These are phyloP conservation scores for Thamnophis elegans DNA, from an alignment of 2,797 vertebrate species.

Conservation along the genomic window DNA sequence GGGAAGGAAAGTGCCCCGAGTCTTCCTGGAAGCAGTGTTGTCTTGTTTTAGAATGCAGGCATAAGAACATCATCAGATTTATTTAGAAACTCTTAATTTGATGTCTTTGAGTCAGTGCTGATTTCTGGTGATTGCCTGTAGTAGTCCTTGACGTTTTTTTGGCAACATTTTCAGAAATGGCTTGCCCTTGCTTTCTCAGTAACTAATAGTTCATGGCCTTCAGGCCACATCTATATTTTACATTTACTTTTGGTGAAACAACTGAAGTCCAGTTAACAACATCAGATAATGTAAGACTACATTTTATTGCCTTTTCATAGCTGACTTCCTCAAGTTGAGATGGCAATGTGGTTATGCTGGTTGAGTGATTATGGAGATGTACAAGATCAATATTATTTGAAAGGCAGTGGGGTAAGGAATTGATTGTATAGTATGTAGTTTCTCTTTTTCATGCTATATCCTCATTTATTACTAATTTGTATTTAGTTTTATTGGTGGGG, in stretches of 20 bases:
- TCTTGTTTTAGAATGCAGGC: constrained; percentile 25
- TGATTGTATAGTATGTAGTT: neutral
- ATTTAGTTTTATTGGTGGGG: neutral
- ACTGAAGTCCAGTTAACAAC: neutral
- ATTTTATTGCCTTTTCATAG: neutral
- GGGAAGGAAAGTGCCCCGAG: neutral
- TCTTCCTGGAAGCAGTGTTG: neutral
- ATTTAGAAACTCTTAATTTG: constrained; percentile 7
- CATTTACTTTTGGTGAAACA: constrained; percentile 10
- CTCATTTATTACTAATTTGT: neutral
- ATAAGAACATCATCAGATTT: neutral
- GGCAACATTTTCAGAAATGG: neutral
- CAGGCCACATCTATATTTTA: neutral
- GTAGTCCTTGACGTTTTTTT: neutral
- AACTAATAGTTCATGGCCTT: neutral
- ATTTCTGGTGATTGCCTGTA: neutral
- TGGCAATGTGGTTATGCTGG: neutral
- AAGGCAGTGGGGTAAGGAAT: neutral
- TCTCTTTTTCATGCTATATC: neutral
- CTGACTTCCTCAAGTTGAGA: neutral
- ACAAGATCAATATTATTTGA: neutral
- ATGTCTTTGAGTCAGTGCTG: neutral
- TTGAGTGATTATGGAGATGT: neutral
- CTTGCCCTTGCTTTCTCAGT: neutral
- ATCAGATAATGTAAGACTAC: neutral